Evolutionary conservation across 64 coral and sea anemone genomes (phyloP).

Genomic region (Trachythela sp.): DNA sequence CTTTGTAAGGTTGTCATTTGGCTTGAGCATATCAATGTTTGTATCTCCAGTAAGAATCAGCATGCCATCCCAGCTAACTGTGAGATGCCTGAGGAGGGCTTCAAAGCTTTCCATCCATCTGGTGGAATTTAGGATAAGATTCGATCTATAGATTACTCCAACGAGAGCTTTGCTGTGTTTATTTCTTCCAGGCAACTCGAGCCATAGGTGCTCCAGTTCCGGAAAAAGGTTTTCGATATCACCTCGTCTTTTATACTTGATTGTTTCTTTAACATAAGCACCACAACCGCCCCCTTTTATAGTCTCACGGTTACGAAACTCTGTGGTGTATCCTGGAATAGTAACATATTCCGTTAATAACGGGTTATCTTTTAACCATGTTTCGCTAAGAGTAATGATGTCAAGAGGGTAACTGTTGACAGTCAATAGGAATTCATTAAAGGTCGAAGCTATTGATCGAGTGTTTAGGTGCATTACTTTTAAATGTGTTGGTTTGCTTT

Average conservation of each 20-base stretch:
- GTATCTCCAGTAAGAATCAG: slow-evolving; percentile 13
- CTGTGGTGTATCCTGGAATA: not conserved
- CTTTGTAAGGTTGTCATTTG: not conserved
- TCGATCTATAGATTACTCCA: not conserved
- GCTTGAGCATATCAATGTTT: not conserved
- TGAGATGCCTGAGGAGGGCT: not conserved
- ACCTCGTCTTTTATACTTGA: not conserved
- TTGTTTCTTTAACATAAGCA: not conserved
- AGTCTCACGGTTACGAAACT: not conserved
- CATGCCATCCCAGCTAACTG: not conserved
- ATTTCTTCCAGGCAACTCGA: slow-evolving; percentile 27
- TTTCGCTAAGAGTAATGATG: too few species aligned
- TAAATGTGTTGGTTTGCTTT: too few species aligned
- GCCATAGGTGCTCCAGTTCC: slow-evolving; percentile 36
- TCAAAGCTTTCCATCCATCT: not conserved
- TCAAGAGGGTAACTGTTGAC: too few species aligned
- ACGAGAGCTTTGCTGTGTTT: not conserved
- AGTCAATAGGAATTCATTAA: too few species aligned
- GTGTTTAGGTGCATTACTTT: too few species aligned
- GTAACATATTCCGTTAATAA: not conserved
- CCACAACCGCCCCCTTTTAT: not conserved
- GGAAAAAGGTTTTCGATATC: slow-evolving; percentile 33
- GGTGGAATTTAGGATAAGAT: not conserved
- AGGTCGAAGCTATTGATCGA: too few species aligned
- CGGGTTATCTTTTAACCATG: not conserved